Percentiles rank a stretch among this genome's conserved stretches.
Evolutionary conservation across 2,888 invertebrate genomes (phyloP).

Genomic region (Operophtera brumata): DNA sequence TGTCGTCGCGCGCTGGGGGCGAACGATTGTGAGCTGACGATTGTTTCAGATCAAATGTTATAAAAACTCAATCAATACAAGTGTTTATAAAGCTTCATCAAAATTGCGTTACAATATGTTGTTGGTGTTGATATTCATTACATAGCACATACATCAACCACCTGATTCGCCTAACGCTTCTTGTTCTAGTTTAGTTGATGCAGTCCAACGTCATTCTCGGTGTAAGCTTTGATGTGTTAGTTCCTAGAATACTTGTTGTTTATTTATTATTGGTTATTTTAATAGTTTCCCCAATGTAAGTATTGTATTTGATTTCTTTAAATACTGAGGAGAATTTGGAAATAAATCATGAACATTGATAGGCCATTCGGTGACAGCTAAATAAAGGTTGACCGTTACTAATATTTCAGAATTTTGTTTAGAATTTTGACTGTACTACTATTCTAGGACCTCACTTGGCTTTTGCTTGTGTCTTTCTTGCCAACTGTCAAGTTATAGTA

Average conservation of each 20-base stretch:
- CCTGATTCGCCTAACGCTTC: conserved; percentile 9
- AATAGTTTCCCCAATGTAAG: neutral
- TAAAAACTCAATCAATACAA: conserved; percentile 12
- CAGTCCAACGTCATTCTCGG: neutral
- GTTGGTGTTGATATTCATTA: conserved; percentile 3
- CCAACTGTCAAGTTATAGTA: too few species aligned
- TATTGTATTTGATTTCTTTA: neutral
- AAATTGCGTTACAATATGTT: conserved; percentile 2
- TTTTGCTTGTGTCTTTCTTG: too few species aligned
- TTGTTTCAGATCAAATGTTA: neutral
- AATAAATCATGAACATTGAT: neutral
- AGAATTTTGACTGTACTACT: too few species aligned
- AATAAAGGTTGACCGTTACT: too few species aligned
- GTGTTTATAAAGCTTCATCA: conserved; percentile 6
- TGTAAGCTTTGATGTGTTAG: neutral
- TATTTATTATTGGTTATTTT: neutral
- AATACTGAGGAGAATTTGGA: too few species aligned
- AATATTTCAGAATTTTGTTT: neutral
- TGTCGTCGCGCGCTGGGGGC: too few species aligned
- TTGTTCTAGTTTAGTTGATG: conserved; percentile 7
- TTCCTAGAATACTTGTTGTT: neutral
- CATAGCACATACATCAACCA: too few species aligned
- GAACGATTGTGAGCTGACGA: neutral
- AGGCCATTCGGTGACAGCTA: neutral
- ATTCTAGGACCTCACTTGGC: too few species aligned